phyloP scores from a whole-genome alignment of 2,797 vertebrate species.

The Dendrocincla tyrannina region DNA sequence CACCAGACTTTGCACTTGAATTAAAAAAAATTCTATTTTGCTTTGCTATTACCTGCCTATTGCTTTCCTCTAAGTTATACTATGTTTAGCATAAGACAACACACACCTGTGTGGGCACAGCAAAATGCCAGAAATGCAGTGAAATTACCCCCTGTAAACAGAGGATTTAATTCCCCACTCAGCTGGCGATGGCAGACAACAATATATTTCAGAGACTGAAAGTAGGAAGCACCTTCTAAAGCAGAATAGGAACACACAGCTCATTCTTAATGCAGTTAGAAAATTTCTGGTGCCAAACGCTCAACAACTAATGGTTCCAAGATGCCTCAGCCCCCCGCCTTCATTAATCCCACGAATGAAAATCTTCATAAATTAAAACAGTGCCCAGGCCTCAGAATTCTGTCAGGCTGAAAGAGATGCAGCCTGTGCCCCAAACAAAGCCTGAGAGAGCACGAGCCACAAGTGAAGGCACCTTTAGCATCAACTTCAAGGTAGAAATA shows the following conservation, averaged over 20 bases:
- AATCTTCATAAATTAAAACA: not conserved
- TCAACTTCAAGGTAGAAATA: not conserved
- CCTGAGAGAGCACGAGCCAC: not conserved
- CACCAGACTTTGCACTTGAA: not conserved
- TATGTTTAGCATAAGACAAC: not conserved
- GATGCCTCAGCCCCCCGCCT: not conserved
- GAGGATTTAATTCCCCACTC: not conserved
- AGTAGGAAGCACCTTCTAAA: not conserved
- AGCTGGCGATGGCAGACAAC: not conserved
- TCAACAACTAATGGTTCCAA: not conserved
- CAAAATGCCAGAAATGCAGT: not conserved
- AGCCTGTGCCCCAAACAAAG: not conserved
- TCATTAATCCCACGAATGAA: not conserved
- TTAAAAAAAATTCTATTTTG: not conserved
- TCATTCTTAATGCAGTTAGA: not conserved
- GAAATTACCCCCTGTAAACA: not conserved
- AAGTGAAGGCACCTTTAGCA: not conserved
- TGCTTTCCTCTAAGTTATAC: not conserved
- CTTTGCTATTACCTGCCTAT: not conserved
- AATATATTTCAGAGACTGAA: conserved; percentile 10
- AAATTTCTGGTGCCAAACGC: conserved; percentile 4
- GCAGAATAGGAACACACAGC: not conserved
- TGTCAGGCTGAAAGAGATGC: not conserved
- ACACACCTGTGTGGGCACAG: not conserved
- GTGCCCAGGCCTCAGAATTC: not conserved